Percentiles rank a stretch among this genome's conserved stretches.
phyloP scores from a whole-genome alignment of 2,888 invertebrate species.

The Parnassius apollo region DNA sequence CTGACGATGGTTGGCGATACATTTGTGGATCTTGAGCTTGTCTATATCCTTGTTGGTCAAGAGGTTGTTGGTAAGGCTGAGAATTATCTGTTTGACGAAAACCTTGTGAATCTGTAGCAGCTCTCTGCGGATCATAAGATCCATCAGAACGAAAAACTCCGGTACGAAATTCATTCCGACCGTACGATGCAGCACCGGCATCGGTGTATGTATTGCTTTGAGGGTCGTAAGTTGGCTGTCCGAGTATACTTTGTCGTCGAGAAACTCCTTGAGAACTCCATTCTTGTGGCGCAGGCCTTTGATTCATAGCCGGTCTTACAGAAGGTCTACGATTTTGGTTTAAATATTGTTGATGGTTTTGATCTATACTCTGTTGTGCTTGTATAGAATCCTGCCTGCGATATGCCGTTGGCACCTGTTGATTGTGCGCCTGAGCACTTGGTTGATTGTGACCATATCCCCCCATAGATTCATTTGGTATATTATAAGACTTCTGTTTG shows the following conservation, averaged over 20 bases:
- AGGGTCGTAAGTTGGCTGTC: slow-evolving; percentile 58
- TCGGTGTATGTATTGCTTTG: slow-evolving; percentile 59
- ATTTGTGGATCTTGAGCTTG: slow-evolving; percentile 51
- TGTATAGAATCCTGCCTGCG: slow-evolving; percentile 58
- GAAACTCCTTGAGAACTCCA: slow-evolving; percentile 57
- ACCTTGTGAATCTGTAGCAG: slow-evolving; percentile 50
- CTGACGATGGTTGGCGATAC: slow-evolving; percentile 46
- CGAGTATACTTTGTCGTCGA: slow-evolving; percentile 66
- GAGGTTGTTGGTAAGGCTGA: slow-evolving; percentile 54
- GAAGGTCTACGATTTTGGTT: slow-evolving; percentile 63
- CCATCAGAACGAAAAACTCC: slow-evolving; percentile 70
- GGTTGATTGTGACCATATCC: slow-evolving; percentile 49
- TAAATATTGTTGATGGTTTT: slow-evolving; percentile 58
- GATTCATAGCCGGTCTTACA: slow-evolving; percentile 55
- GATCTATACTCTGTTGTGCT: slow-evolving; percentile 61
- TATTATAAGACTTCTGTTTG: slow-evolving; percentile 55
- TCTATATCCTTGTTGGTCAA: slow-evolving; percentile 49
- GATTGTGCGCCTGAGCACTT: slow-evolving; percentile 31
- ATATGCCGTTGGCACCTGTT: slow-evolving; percentile 46
- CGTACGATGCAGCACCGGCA: slow-evolving; percentile 48
- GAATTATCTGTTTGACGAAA: slow-evolving; percentile 52
- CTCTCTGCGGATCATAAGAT: slow-evolving; percentile 49
- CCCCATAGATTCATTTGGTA: slow-evolving; percentile 54
- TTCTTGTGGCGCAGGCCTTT: slow-evolving; percentile 58
- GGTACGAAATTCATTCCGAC: slow-evolving; percentile 60